Evolutionary conservation across 2,888 invertebrate genomes (phyloP).

Genomic region (Drosophila paranaensis): DNA sequence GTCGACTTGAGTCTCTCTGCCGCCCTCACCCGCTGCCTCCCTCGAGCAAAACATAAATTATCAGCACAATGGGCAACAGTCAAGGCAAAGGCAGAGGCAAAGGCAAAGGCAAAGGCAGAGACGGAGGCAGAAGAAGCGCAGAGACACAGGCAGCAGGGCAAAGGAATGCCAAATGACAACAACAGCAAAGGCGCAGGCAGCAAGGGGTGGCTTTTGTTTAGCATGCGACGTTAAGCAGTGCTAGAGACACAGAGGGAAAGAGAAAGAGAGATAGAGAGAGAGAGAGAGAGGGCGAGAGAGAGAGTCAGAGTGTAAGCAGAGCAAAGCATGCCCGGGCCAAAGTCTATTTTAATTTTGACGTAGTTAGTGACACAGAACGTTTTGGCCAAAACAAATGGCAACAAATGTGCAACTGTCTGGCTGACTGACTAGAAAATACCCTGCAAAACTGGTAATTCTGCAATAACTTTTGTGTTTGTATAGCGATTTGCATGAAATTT

Average conservation of each 20-base stretch:
- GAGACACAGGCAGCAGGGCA: constrained; percentile 10
- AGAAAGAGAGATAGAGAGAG: background rate
- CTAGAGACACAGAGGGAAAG: background rate
- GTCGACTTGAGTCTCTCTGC: constrained; percentile 13
- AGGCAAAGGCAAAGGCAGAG: constrained; percentile 8
- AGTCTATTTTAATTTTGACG: constrained; percentile 76
- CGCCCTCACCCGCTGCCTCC: background rate
- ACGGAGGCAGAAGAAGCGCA: constrained; percentile 1
- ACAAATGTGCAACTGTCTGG: background rate
- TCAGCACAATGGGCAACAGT: constrained; percentile 65
- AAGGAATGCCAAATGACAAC: constrained; percentile 47
- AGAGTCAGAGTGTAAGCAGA: constrained; percentile 1
- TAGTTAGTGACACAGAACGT: constrained; percentile 68
- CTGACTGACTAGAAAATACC: background rate
- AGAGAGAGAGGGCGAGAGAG: background rate
- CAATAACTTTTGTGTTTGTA: background rate
- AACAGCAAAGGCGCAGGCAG: constrained; percentile 13
- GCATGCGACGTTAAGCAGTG: background rate
- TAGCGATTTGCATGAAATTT: background rate
- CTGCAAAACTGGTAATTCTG: background rate
- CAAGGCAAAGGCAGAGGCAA: constrained; percentile 42
- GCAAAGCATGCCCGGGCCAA: constrained; percentile 41
- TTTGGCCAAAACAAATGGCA: constrained; percentile 51
- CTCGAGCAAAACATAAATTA: constrained; percentile 61
- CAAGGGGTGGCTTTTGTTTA: background rate